Percentiles rank a stretch among this genome's conserved stretches.
These are phyloP conservation scores for Melitaea cinxia DNA, from an alignment of 1,140 invertebrate genomes.

Conservation along the genomic window DNA sequence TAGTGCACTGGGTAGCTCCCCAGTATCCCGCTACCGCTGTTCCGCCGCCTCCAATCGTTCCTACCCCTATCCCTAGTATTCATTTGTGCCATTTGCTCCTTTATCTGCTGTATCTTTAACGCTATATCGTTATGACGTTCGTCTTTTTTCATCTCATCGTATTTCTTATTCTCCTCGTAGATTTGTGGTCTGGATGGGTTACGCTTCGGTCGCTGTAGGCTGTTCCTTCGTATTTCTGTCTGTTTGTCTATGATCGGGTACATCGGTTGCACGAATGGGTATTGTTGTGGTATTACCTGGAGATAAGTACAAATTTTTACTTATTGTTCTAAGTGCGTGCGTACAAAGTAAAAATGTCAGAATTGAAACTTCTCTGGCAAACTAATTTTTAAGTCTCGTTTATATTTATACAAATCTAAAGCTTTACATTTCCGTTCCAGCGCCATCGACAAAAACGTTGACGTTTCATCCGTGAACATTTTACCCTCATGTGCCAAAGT, in stretches of 20 bases:
- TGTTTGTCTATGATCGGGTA: conserved; percentile 50
- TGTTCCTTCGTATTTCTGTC: conserved; percentile 32
- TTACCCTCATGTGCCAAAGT: no score
- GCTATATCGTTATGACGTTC: conserved; percentile 46
- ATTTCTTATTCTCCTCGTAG: not conserved
- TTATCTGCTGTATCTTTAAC: conserved; percentile 65
- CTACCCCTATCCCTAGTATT: conserved; percentile 41
- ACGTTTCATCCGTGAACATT: no score
- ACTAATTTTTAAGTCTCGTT: no score
- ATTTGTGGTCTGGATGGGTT: conserved; percentile 42
- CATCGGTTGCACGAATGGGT: conserved; percentile 55
- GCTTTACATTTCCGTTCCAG: no score
- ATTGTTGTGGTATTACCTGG: conserved; percentile 59
- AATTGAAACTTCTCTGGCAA: no score
- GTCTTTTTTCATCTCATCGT: conserved; percentile 18
- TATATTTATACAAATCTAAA: no score
- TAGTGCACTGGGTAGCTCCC: conserved; percentile 54
- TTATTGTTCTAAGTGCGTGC: not conserved
- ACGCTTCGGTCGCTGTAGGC: conserved; percentile 30
- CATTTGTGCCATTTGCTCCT: conserved; percentile 57
- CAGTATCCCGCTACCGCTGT: conserved; percentile 57
- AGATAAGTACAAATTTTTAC: not conserved
- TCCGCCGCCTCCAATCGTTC: conserved; percentile 45
- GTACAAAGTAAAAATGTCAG: no score
- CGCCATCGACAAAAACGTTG: no score